Base-by-base conservation (phyloP, 2,888 invertebrate species). In the Dexiosoma caninum region DNA sequence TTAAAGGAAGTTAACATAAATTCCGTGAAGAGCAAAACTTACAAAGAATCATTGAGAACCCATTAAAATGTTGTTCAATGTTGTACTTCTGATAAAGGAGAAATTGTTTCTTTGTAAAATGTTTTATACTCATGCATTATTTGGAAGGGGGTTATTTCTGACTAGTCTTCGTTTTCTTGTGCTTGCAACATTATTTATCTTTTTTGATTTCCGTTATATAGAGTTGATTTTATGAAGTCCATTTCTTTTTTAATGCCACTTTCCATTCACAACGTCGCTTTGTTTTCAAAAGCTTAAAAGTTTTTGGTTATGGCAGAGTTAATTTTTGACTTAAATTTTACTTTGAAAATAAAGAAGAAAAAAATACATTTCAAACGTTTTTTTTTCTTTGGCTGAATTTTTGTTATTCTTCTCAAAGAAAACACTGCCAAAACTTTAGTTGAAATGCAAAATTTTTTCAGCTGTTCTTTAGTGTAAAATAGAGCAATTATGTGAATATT, bases 1-100 rank as follows among this genome's bases (percentile, higher is more conserved):
- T 53, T 37, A 40, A 59, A 57, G 70, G 49, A 59, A 69, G 42
- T 49, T 70, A 42, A 66, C 44, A 53, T 37, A 71, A 77, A 53
- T 76, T 72, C 46, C 57, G 16, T 14, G 27, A 30, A 53, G 14
- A 51, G 16, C 35, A 42, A 49, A 75, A 75, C 66, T 67, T 71
- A 69, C 51, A 42, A n/a, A 70, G 46, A 51, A 51, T 21, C 74
- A 70, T 79, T 74, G 60, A 55, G 59, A 62, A 74, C 9, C 67
- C 69, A 81, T 72, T 78, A 62, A 23, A 32, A 42, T 60, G 35
- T 32, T 71, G 27, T 70, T 57, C 12, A 59, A 37, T 70, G 19
- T 49, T 57, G 10, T 23, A 16, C 14, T 42, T 51, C 2, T 5
- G 27, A 1, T 10, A 23, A 23, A 66, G 14, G 10, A 14, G 32